phyloP scores from a whole-genome alignment of 2,797 vertebrate species.

The Lacerta bilineata region DNA sequence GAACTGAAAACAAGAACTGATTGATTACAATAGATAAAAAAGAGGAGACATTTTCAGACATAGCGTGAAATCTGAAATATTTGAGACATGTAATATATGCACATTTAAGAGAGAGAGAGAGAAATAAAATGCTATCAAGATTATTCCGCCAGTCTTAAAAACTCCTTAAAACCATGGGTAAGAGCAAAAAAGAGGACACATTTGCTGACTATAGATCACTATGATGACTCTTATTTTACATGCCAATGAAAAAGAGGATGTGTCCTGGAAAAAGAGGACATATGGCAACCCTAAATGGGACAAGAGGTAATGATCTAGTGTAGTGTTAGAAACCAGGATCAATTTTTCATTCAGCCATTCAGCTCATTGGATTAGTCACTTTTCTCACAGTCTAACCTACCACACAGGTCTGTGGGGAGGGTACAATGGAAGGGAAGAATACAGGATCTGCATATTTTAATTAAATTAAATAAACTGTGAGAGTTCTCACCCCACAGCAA shows the following conservation, averaged over 20 bases:
- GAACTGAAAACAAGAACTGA: not conserved
- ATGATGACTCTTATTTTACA: no score
- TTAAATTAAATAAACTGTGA: not conserved
- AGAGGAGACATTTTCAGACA: not conserved
- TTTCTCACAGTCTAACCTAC: not conserved
- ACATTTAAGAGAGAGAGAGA: not conserved
- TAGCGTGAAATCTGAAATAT: not conserved
- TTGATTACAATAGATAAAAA: not conserved
- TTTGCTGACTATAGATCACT: no score
- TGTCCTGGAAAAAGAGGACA: no score
- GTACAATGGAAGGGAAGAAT: not conserved
- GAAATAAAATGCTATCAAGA: not conserved
- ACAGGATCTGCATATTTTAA: not conserved
- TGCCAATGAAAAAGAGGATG: no score
- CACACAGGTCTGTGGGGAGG: not conserved
- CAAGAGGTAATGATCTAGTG: not conserved
- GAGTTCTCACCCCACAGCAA: slow-evolving; percentile 19
- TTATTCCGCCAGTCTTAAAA: not conserved
- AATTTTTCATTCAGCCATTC: no score
- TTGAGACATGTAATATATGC: not conserved
- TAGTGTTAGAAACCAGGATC: not conserved
- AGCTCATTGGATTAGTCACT: not conserved
- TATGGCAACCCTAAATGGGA: not conserved
- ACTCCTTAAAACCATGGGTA: not conserved
- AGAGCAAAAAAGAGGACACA: no score